Evolutionary conservation across 2,113 vertebrate species (phyloP).

Genomic region (Microcebus lehilahytsara): DNA sequence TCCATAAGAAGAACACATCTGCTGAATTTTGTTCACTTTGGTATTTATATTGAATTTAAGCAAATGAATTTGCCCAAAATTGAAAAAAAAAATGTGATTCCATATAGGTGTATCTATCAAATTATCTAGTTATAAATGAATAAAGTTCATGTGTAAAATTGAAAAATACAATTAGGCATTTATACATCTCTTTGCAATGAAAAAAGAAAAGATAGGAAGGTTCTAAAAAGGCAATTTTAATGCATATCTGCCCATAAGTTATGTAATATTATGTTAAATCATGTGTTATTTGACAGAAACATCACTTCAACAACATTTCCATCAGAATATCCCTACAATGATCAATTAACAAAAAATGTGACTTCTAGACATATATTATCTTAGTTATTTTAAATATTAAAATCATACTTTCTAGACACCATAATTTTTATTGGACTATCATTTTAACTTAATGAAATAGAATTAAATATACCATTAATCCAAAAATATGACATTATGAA

Average conservation of each 20-base stretch:
- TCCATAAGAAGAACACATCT: neutral
- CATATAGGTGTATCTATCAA: neutral
- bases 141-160: neutral
- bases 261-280: neutral
- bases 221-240: constrained; percentile 25
- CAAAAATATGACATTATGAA: constrained; percentile 56
- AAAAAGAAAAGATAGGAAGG: neutral
- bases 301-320: neutral
- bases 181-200: neutral
- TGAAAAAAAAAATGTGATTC: neutral
- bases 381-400: constrained; percentile 32
- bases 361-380: constrained; percentile 18
- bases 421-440: constrained; percentile 67
- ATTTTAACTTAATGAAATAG: constrained; percentile 56
- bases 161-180: neutral
- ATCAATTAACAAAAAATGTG: neutral
- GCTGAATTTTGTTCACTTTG: neutral
- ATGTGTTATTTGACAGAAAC: neutral
- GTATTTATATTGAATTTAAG: neutral
- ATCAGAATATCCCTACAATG: neutral
- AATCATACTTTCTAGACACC: constrained; percentile 36
- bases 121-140: neutral
- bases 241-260: neutral
- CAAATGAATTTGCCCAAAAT: neutral
- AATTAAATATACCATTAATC: constrained; percentile 39